These are phyloP conservation scores for Patiria pectinifera DNA, from an alignment of 53 echinoderm and acorn worm genomes.

Conservation along the genomic window DNA sequence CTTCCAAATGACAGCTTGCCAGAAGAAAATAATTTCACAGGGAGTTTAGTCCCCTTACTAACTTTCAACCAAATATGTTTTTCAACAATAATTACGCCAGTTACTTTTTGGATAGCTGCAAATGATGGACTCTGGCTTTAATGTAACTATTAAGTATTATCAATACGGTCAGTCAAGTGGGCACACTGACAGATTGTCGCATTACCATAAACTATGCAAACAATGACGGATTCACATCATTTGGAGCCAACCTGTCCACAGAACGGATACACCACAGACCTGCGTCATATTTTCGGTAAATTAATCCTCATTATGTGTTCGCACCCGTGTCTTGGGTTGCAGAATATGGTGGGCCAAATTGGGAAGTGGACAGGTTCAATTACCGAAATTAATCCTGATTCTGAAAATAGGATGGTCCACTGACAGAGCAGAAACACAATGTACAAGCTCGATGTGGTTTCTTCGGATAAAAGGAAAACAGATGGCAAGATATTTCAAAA, in stretches of 20 bases:
- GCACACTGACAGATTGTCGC: too few species aligned
- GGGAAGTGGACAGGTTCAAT: neutral
- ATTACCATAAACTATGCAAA: neutral
- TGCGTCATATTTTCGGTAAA: neutral
- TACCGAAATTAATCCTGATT: slow-evolving; percentile 4
- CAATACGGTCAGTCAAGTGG: too few species aligned
- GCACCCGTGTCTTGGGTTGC: slow-evolving; percentile 1
- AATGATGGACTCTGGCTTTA: too few species aligned
- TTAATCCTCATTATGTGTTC: slow-evolving; percentile 5
- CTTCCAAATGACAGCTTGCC: too few species aligned
- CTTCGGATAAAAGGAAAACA: neutral
- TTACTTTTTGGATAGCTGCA: too few species aligned
- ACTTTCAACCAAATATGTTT: too few species aligned
- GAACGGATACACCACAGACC: neutral
- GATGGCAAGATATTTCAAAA: too few species aligned
- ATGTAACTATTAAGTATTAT: too few species aligned
- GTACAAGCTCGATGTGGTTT: neutral
- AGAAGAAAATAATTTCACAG: too few species aligned
- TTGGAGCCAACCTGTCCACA: neutral
- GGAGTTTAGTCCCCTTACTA: too few species aligned
- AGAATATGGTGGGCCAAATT: neutral
- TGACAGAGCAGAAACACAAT: neutral
- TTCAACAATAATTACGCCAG: too few species aligned
- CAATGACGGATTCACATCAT: neutral
- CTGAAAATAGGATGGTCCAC: slow-evolving; percentile 10